Evolutionary conservation across 2,888 invertebrate species (phyloP).

Genomic region (Apamea sordens): DNA sequence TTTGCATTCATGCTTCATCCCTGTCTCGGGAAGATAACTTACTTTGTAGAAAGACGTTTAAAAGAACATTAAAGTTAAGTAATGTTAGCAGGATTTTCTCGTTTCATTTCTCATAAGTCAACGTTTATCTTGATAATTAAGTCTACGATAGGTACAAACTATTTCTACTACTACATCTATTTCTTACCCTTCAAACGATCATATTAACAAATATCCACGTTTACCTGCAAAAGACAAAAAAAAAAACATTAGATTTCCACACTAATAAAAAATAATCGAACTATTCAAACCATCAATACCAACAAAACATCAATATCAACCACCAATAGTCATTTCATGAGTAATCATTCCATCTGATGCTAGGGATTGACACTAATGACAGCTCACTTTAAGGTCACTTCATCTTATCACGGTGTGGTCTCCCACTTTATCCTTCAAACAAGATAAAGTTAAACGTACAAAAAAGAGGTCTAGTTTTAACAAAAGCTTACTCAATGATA

Average conservation of each 20-base stretch:
- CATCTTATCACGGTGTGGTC: no score
- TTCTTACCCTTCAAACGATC: conserved; percentile 11
- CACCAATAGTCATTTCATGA: no score
- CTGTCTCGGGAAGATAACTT: background rate
- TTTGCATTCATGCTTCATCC: background rate
- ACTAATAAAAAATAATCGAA: background rate
- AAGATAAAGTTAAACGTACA: conserved; percentile 14
- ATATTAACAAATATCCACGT: background rate
- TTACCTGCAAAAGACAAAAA: conserved; percentile 39
- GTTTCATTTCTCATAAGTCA: background rate
- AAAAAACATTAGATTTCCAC: background rate
- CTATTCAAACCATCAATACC: background rate
- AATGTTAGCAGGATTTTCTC: background rate
- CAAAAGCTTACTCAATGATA: conserved; percentile 41
- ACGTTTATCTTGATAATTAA: background rate
- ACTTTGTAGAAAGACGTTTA: background rate
- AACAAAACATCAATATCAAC: no score
- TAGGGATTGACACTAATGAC: no score
- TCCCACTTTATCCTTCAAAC: background rate
- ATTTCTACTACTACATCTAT: no score
- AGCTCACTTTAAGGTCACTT: no score
- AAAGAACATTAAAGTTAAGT: no score
- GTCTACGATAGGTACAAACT: no score
- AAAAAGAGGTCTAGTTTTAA: conserved; percentile 36
- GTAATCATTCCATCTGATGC: no score